Conservation (phyloP, 2,113 vertebrate genomes). For the Eublepharis macularius region DNA sequence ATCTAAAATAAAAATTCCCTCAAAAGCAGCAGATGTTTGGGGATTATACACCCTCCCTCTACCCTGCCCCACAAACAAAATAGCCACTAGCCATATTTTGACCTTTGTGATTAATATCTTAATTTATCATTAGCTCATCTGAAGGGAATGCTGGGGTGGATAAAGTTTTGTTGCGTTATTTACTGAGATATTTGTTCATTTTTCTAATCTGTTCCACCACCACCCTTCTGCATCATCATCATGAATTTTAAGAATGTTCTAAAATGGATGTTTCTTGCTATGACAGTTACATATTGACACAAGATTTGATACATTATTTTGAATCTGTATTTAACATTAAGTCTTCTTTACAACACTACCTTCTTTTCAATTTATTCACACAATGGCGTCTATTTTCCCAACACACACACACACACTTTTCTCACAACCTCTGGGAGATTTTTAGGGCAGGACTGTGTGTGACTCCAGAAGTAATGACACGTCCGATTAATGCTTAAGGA, state of each 20-base stretch:
- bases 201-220: neutral
- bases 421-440: too few relatives aligned
- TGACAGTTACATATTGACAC: neutral
- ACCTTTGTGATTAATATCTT: neutral
- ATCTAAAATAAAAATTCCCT: conserved; percentile 5
- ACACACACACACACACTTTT: neutral
- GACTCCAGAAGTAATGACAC: too few relatives aligned
- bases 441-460: too few relatives aligned
- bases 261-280: neutral
- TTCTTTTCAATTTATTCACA: neutral
- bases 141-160: neutral
- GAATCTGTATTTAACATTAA: neutral
- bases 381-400: neutral
- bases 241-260: neutral
- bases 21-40: conserved; percentile 17
- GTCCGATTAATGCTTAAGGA: too few relatives aligned
- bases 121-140: neutral
- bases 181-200: neutral
- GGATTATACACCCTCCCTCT: neutral
- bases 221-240: neutral
- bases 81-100: neutral
- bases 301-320: neutral
- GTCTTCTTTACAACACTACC: neutral
- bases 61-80: neutral
- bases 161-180: neutral